Base-by-base conservation (phyloP, 2,113 vertebrate species). In the Oriolus oriolus region DNA sequence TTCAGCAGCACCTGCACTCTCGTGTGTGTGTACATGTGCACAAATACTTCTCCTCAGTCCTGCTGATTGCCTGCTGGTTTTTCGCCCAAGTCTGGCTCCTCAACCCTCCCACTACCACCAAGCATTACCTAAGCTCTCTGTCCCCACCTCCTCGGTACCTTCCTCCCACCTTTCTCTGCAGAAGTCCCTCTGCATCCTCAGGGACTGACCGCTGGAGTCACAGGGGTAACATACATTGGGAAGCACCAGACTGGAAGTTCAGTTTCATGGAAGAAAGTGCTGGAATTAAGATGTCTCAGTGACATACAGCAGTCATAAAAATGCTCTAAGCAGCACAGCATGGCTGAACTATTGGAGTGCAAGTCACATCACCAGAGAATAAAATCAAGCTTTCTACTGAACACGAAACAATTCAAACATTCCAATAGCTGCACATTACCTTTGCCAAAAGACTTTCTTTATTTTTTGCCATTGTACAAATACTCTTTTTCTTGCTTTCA, bases 371-470 rank as follows among this genome's bases (percentile, higher is more conserved):
- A 56, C 21, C 35, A 63, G 41, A 31, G 45, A 89, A 49, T 15
- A 41, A 60, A 84, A 60, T 45, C 20, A 16, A 54, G 31, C 39
- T 53, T 71, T 54, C 69, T 54, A 56, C 22, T 49, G 41, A 76
- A 81, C n/a, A 60, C 11, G 42, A 85, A 50, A 26, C 26, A 60
- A 44, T 69, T 63, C 20, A 75, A 70, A 68, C 37, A 63, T 79
- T 56, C 39, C 30, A 59, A 42, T 44, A 33, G 24, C 26, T 41
- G 27, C 44, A 84, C 6, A 2, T 95, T 96, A 98, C 97, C 97
- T 97, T 95, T 81, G 74, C 92, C 64, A 91, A 50, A 31, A 97
- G 39, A 44, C 47, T 39, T 66, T 65, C 89, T 71, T 81, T 81
- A 37, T 82, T 95, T 95, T 91, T 83, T 79, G 74, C 69, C 69